A percentile compares a stretch with the other conserved stretches of the same genome.
Conservation (phyloP, 2,113 vertebrate species). For the Maccullochella peelii region DNA sequence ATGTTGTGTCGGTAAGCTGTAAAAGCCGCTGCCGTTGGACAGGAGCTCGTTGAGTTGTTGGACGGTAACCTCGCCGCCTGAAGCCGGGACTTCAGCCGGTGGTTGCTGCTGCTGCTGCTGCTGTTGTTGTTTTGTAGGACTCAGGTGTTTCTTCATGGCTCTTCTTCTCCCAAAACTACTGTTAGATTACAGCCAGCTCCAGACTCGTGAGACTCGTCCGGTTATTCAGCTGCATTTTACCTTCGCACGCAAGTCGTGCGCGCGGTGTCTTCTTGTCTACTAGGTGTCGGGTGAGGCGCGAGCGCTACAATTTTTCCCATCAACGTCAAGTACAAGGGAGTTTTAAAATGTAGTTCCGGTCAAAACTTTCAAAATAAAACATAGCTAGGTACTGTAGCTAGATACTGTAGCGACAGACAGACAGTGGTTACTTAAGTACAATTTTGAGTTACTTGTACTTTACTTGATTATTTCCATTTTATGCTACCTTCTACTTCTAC, state of each 20-base stretch:
- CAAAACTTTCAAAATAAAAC: neutral
- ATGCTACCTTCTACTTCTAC: too few species aligned
- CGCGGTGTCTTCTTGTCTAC: slow-evolving; percentile 24
- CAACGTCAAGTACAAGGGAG: fast-evolving
- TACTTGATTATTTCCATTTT: too few species aligned
- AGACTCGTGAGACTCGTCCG: slow-evolving; percentile 31
- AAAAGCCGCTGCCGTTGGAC: slow-evolving; percentile 91
- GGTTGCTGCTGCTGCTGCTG: slow-evolving; percentile 35
- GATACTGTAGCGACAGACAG: too few species aligned
- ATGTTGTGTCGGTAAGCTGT: slow-evolving; percentile 94
- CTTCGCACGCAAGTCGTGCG: slow-evolving; percentile 58
- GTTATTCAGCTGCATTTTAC: slow-evolving; percentile 70
- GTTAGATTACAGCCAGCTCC: slow-evolving; percentile 40
- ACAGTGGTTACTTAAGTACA: too few species aligned
- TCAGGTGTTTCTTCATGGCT: slow-evolving; percentile 86
- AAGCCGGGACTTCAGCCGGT: slow-evolving; percentile 80
- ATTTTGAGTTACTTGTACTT: too few species aligned
- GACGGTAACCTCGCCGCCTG: slow-evolving; percentile 87
- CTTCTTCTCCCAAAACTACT: slow-evolving; percentile 35
- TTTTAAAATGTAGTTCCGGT: neutral
- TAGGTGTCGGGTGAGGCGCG: slow-evolving; percentile 61
- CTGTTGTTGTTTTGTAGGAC: slow-evolving; percentile 78
- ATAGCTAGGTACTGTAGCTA: too few species aligned
- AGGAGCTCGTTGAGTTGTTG: slow-evolving; percentile 94
- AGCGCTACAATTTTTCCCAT: neutral